Evolutionary conservation across 2,797 vertebrate species (phyloP).

Genomic region (Falco novaeseelandiae): DNA sequence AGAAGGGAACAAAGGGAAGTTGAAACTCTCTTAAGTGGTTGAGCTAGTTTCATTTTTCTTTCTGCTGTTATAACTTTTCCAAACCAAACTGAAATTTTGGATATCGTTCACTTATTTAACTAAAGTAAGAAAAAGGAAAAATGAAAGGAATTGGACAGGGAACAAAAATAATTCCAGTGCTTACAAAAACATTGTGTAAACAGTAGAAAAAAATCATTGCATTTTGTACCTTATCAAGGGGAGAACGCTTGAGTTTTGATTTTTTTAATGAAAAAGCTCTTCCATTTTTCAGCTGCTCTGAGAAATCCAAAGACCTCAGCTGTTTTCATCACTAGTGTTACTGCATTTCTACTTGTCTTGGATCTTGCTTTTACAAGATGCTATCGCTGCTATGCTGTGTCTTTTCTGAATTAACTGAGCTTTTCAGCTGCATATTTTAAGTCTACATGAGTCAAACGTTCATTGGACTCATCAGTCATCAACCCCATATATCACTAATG

Average conservation of each 20-base stretch:
- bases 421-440: slow-evolving; percentile 55
- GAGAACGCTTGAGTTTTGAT: neutral
- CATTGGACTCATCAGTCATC: slow-evolving; percentile 44
- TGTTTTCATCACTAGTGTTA: slow-evolving; percentile 40
- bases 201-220: neutral
- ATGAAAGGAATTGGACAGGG: neutral
- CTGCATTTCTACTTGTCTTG: slow-evolving; percentile 55
- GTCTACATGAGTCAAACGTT: slow-evolving; percentile 38
- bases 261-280: slow-evolving; percentile 2
- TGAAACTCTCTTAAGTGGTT: slow-evolving; percentile 47
- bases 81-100: slow-evolving; percentile 57
- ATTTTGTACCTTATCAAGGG: neutral
- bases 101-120: slow-evolving; percentile 14
- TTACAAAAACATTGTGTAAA: slow-evolving; percentile 8
- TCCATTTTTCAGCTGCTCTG: slow-evolving; percentile 22
- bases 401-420: slow-evolving; percentile 57
- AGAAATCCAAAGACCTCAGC: slow-evolving; percentile 1
- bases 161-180: neutral
- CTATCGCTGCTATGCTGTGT: slow-evolving; percentile 27
- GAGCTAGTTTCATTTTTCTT: slow-evolving; percentile 49
- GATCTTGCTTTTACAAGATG: slow-evolving; percentile 62
- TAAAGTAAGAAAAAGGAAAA: slow-evolving; percentile 6
- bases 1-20: slow-evolving; percentile 32
- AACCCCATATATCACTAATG: slow-evolving; percentile 47
- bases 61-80: slow-evolving; percentile 7